Conservation (phyloP, 1,140 invertebrate species). For the Asobara japonica region DNA sequence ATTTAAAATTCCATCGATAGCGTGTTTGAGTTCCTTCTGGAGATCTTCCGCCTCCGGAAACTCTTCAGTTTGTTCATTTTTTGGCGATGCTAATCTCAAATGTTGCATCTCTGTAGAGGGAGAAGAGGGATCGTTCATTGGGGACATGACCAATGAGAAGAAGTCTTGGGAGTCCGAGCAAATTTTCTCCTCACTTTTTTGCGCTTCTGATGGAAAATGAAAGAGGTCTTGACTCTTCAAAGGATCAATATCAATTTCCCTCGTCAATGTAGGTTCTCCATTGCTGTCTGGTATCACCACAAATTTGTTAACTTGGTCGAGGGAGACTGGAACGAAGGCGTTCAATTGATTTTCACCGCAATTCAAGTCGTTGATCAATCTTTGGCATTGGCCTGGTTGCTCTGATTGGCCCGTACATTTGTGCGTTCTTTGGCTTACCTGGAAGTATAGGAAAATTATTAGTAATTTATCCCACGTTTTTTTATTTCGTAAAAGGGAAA, state of each 20-base stretch:
- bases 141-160: slow-evolving; percentile 65
- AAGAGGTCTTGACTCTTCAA: slow-evolving; percentile 24
- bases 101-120: slow-evolving; percentile 65
- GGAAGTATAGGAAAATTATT: slow-evolving; percentile 12
- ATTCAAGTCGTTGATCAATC: neutral
- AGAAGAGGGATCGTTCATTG: slow-evolving; percentile 54
- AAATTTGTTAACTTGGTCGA: slow-evolving; percentile 54
- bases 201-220: neutral
- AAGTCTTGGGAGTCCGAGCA: slow-evolving; percentile 62
- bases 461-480: neutral
- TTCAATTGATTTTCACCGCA: neutral
- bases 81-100: slow-evolving; percentile 64
- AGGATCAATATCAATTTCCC: slow-evolving; percentile 45
- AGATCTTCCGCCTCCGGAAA: slow-evolving; percentile 36
- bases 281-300: slow-evolving; percentile 54
- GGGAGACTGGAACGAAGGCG: neutral
- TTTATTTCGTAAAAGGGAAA: neutral
- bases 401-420: slow-evolving; percentile 70
- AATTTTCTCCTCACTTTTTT: slow-evolving; percentile 9
- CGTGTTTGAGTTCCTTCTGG: slow-evolving; percentile 35
- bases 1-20: slow-evolving; percentile 39
- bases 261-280: slow-evolving; percentile 54
- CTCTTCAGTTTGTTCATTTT: slow-evolving; percentile 29
- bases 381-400: neutral
- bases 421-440: slow-evolving; percentile 83